phyloP scores from a whole-genome alignment of 2,888 invertebrate species.

The Laspeyria flexula region DNA sequence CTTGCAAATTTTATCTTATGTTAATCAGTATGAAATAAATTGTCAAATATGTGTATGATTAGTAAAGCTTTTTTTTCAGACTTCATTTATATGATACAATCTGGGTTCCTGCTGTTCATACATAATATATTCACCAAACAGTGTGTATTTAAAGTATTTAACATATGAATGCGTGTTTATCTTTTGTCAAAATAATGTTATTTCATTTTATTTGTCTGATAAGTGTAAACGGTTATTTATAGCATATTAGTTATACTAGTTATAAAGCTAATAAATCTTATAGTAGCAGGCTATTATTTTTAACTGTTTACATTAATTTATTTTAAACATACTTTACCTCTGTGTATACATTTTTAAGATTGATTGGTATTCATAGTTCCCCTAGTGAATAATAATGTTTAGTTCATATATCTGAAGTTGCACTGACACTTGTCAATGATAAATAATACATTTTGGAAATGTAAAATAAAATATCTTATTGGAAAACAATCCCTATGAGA shows the following conservation, averaged over 20 bases:
- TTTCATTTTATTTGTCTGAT: not conserved
- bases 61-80: too few relatives aligned
- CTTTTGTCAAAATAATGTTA: not conserved
- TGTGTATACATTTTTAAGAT: too few relatives aligned
- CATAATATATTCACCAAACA: not conserved
- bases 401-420: too few relatives aligned
- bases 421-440: too few relatives aligned
- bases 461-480: too few relatives aligned
- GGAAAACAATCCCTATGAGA: too few relatives aligned
- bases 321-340: not conserved
- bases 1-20: too few relatives aligned
- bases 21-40: too few relatives aligned
- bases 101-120: not conserved
- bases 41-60: too few relatives aligned
- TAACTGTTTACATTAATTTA: not conserved
- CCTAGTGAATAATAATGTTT: too few relatives aligned
- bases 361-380: too few relatives aligned
- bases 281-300: not conserved
- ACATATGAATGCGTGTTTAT: not conserved
- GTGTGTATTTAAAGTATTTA: not conserved
- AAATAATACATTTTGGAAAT: too few relatives aligned
- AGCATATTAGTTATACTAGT: not conserved
- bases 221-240: not conserved
- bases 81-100: not conserved
- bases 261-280: not conserved